These are phyloP conservation scores for Montipora sp. DNA, from an alignment of 64 coral and sea anemone genomes.

Conservation along the genomic window DNA sequence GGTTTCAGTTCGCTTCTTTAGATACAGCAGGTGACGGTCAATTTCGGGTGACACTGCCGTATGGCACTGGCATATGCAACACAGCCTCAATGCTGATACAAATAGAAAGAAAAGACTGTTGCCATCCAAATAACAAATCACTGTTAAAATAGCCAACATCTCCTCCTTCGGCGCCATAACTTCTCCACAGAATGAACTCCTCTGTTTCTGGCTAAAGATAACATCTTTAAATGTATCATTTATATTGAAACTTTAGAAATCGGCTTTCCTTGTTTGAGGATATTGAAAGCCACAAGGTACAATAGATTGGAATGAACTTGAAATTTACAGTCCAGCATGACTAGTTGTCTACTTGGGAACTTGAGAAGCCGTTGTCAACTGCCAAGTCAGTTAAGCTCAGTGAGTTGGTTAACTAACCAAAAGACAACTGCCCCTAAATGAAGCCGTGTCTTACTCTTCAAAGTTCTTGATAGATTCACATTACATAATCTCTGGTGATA, in stretches of 20 bases:
- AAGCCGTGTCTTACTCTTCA: background rate
- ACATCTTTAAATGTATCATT: background rate
- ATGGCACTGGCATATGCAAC: background rate
- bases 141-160: background rate
- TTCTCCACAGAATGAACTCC: background rate
- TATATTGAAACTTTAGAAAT: conserved; percentile 11
- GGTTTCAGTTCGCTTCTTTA: too few relatives aligned
- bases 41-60: too few relatives aligned
- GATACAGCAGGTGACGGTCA: too few relatives aligned
- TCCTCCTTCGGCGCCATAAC: conserved; percentile 3
- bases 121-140: background rate
- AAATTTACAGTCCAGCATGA: background rate
- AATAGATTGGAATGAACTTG: background rate
- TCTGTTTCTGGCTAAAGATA: conserved; percentile 40
- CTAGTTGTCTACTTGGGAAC: too few relatives aligned
- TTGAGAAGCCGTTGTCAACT: too few relatives aligned
- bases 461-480: background rate
- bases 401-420: too few relatives aligned
- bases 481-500: background rate
- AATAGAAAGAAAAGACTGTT: background rate
- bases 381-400: too few relatives aligned
- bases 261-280: conserved; percentile 21
- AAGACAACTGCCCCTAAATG: too few relatives aligned
- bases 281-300: background rate
- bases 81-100: background rate